Conservation (phyloP, 35 echinoderm and acorn worm species). For the Hemicentrotus pulcherrimus region DNA sequence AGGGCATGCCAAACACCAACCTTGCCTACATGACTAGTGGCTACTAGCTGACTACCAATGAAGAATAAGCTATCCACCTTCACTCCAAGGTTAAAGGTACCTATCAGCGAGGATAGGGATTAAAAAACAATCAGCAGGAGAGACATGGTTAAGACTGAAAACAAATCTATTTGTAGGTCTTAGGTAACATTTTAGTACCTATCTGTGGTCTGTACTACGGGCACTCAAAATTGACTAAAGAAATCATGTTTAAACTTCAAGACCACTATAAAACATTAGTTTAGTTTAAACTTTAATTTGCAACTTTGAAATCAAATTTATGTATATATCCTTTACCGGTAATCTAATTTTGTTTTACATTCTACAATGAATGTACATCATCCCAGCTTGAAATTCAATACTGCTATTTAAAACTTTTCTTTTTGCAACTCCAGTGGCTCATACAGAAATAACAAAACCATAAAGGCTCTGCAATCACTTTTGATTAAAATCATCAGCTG, state of each 20-base stretch:
- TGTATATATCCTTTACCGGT: too few species aligned
- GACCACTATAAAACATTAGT: background rate
- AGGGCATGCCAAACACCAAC: constrained; percentile 98
- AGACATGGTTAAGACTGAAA: background rate
- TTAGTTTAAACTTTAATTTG: background rate
- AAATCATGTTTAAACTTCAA: background rate
- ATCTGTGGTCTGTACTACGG: too few species aligned
- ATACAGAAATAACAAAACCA: too few species aligned
- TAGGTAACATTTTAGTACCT: background rate
- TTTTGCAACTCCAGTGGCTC: too few species aligned
- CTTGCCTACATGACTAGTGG: constrained; percentile 92
- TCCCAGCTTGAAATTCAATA: too few species aligned
- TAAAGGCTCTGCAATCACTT: too few species aligned
- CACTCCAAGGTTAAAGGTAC: constrained; percentile 88
- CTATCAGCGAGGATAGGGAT: constrained; percentile 60
- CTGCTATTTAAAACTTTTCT: too few species aligned
- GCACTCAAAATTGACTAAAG: background rate
- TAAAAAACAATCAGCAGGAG: background rate
- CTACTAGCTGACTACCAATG: constrained; percentile 98
- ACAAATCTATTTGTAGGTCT: background rate
- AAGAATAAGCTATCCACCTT: constrained; percentile 92
- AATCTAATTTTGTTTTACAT: too few species aligned
- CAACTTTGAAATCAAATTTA: too few species aligned
- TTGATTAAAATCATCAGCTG: too few species aligned
- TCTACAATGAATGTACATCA: too few species aligned